Percentiles rank a stretch among this genome's conserved stretches.
Conservation (phyloP, 1,140 invertebrate species). For the Bombus balteatus region DNA sequence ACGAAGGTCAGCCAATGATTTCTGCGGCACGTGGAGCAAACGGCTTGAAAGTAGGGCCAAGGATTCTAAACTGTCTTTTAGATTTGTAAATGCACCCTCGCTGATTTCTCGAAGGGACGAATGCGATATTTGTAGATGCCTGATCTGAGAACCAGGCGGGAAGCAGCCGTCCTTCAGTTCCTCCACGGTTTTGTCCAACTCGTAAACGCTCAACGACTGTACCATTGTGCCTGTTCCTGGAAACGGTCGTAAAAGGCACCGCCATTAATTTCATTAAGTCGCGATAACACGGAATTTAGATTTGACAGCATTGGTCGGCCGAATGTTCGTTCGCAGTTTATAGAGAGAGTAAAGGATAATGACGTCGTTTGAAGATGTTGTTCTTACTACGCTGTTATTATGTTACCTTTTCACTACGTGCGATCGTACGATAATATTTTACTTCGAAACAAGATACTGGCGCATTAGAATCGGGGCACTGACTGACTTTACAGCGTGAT, state of each 20-base stretch:
- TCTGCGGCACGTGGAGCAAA: slow-evolving; percentile 90
- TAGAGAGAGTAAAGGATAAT: too few relatives aligned
- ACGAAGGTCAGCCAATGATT: slow-evolving; percentile 88
- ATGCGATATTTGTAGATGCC: slow-evolving; percentile 92
- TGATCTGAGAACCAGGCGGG: slow-evolving; percentile 87
- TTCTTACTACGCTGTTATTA: too few relatives aligned
- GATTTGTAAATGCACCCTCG: slow-evolving; percentile 88
- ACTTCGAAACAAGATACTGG: too few relatives aligned
- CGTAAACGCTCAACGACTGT: slow-evolving; percentile 93
- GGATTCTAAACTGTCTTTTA: slow-evolving; percentile 90
- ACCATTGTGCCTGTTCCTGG: slow-evolving; percentile 82
- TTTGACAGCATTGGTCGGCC: slow-evolving; percentile 26
- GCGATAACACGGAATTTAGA: slow-evolving; percentile 41
- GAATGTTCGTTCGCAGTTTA: slow-evolving; percentile 15
- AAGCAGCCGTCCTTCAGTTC: slow-evolving; percentile 88
- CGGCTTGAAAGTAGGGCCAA: slow-evolving; percentile 91
- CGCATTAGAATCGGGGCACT: too few relatives aligned
- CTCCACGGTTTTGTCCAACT: slow-evolving; percentile 89
- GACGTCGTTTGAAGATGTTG: too few relatives aligned
- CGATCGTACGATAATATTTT: too few relatives aligned
- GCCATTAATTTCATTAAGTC: slow-evolving; percentile 52
- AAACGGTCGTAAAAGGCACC: slow-evolving; percentile 58
- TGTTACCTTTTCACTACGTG: too few relatives aligned
- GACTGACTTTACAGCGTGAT: too few relatives aligned
- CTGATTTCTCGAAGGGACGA: slow-evolving; percentile 89